Percentiles rank a stretch among this genome's conserved stretches.
Evolutionary conservation across 2,888 invertebrate genomes (phyloP).

Genomic region (Epinotia ramella): DNA sequence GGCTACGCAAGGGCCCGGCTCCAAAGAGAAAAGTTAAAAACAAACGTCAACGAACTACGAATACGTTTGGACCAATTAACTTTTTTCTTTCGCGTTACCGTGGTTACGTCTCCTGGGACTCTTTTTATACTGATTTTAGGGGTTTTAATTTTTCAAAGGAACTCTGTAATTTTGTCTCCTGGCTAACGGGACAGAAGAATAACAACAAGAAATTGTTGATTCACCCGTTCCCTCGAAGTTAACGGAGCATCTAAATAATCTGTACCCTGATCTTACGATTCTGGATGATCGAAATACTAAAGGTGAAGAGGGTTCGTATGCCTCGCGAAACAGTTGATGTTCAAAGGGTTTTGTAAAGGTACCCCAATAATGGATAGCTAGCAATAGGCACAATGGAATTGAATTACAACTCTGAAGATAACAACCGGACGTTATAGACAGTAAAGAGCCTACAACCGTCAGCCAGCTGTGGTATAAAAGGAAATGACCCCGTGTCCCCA

Average conservation of each 20-base stretch:
- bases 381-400: background rate
- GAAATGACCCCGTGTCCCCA: conserved; percentile 59
- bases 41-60: too few species aligned
- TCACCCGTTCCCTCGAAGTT: background rate
- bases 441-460: background rate
- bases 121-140: too few species aligned
- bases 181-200: too few species aligned
- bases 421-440: background rate
- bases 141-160: too few species aligned
- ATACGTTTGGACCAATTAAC: too few species aligned
- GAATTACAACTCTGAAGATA: conserved; percentile 2
- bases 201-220: too few species aligned
- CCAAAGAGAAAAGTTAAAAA: too few species aligned
- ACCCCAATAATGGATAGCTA: background rate
- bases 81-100: too few species aligned
- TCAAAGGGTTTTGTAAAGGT: background rate
- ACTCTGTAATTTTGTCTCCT: too few species aligned
- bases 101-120: too few species aligned
- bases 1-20: too few species aligned
- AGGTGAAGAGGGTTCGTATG: too few species aligned
- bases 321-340: background rate
- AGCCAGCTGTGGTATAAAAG: conserved; percentile 48
- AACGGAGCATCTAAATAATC: background rate
- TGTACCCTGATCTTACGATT: background rate
- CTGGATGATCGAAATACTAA: background rate